Evolutionary conservation across 2,797 vertebrate genomes (phyloP).

Genomic region (Epinephelus coioides): DNA sequence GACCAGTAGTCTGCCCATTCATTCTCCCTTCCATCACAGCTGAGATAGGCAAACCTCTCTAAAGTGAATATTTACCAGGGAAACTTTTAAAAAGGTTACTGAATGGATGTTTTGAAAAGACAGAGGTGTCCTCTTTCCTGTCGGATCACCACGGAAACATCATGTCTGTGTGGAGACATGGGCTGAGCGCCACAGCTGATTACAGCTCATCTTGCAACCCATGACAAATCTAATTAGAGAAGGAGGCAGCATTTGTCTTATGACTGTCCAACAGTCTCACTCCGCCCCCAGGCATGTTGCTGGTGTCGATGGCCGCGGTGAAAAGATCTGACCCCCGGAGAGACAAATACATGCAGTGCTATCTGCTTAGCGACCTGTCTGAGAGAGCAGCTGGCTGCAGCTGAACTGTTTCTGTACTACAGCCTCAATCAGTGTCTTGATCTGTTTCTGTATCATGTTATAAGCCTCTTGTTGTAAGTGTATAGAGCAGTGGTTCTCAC

Average conservation of each 20-base stretch:
- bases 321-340: slow-evolving; percentile 49
- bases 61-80: slow-evolving; percentile 22
- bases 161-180: slow-evolving; percentile 48
- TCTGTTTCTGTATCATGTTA: slow-evolving; percentile 41
- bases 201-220: slow-evolving; percentile 62
- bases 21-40: slow-evolving; percentile 31
- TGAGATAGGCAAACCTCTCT: slow-evolving; percentile 34
- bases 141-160: slow-evolving; percentile 48
- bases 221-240: slow-evolving; percentile 77
- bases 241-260: slow-evolving; percentile 67
- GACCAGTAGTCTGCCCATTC: slow-evolving; percentile 60
- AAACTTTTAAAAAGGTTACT: slow-evolving; percentile 22
- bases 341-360: slow-evolving; percentile 18
- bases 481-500: neutral
- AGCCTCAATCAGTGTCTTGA: slow-evolving; percentile 22
- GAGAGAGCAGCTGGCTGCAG: slow-evolving; percentile 47
- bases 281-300: slow-evolving; percentile 44
- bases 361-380: slow-evolving; percentile 28
- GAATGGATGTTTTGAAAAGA: slow-evolving; percentile 19
- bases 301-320: slow-evolving; percentile 26
- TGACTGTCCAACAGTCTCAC: slow-evolving; percentile 63
- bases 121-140: slow-evolving; percentile 30
- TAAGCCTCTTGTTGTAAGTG: slow-evolving; percentile 27
- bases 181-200: slow-evolving; percentile 58
- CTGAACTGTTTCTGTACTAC: slow-evolving; percentile 18